Conservation (phyloP, 2,113 vertebrate genomes). For the Paratilapia polleni region DNA sequence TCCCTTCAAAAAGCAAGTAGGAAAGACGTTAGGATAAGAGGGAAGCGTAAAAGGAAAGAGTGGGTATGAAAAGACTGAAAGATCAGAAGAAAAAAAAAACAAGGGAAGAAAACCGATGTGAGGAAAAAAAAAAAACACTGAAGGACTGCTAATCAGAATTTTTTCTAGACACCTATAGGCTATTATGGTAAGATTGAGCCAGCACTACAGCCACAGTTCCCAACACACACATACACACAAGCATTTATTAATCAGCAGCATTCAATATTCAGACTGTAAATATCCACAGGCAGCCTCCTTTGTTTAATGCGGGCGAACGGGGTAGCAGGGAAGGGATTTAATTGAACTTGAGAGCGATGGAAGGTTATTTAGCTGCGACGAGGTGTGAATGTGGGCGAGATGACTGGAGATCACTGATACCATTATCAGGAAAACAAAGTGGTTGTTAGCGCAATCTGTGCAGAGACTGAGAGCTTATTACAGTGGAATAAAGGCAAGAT, state of each 20-base stretch:
- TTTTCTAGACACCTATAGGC: conserved; percentile 52
- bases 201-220: conserved; percentile 14
- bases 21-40: background rate
- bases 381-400: conserved; percentile 69
- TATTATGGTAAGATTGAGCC: conserved; percentile 40
- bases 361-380: conserved; percentile 74
- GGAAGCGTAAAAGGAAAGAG: background rate
- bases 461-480: conserved; percentile 45
- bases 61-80: background rate
- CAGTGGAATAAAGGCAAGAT: background rate
- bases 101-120: background rate
- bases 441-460: conserved; percentile 53
- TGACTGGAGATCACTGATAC: conserved; percentile 71
- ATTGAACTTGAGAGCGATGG: conserved; percentile 79
- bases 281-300: conserved; percentile 69
- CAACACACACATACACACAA: conserved; percentile 25
- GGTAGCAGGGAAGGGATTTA: conserved; percentile 71
- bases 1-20: background rate
- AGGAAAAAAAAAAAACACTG: conserved; percentile 10
- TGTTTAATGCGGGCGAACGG: conserved; percentile 64
- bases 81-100: background rate
- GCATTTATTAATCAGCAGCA: conserved; percentile 59
- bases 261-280: conserved; percentile 67
- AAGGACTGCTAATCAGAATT: conserved; percentile 46
- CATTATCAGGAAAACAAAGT: conserved; percentile 72